Evolutionary conservation across 2,797 vertebrate genomes (phyloP), one percentile per base, ranked within the genome.

Genomic region (Lindbergichthys nudifrons): DNA sequence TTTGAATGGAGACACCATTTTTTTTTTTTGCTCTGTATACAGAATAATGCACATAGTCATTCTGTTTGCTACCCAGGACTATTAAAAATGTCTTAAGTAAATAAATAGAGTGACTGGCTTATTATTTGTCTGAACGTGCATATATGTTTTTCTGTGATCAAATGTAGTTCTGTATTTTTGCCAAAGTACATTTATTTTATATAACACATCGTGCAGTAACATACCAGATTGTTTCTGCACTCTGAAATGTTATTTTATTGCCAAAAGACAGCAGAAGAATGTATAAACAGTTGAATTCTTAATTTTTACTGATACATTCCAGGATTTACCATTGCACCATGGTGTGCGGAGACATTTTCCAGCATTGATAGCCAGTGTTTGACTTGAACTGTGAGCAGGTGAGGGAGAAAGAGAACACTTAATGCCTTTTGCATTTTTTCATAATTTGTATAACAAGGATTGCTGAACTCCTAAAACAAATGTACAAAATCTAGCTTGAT

Each of bases 71-170:
- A 79, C 76, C 75, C 87, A 81, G 69, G 89, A 78, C 79, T 80
- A 92, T 90, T 93, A 92, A 93, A 90, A 83, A 67, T 74, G 78
- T 91, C 86, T 88, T 88, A 82, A 78, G 26, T 82, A 68, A 83
- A 53, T 74, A 65, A 48, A 48, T 13, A 4, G 26, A 62, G 26
- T 76, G 21, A 67, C 42, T 50, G 46, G 2, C 11, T 87, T 9
- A 0, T 85, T 77, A 4, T 74, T 82, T 61, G 5, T 15, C 15
- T 71, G 13, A 52, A 15, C 10, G 3, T 69, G 3, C 32, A 43
- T 21, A 13, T 19, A 42, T 32, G 43, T 69, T 30, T 47, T 30
- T 12, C 30, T 36, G 47, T 46, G 51, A 42, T 43, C 5, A 41
- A 48, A n/a, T 64, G 15, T 53, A 7, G 58, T 62, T 19, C 5